Evolutionary conservation across 1,140 invertebrate genomes (phyloP), one percentile per base, ranked within the genome.

Genomic region (Papilio dardanus): DNA sequence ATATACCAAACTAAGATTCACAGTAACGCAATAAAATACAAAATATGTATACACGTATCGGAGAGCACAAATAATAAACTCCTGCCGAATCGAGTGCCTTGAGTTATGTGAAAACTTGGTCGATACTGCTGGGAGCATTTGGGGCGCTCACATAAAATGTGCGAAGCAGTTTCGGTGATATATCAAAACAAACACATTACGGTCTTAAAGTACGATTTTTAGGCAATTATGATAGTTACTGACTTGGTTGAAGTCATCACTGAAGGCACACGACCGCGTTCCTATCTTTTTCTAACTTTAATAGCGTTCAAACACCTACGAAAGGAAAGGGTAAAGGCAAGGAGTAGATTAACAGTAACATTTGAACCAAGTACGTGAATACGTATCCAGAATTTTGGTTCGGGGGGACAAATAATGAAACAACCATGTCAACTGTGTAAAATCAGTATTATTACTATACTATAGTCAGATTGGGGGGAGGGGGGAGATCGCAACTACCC

Each of bases 91-190:
- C 90, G 90, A 91, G 87, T 91, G 87, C 84, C 80, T 81, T 92
- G 88, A 92, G 83, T 91, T 92, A 91, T 92, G 90, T 85, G 87
- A 78, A 92, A 92, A 92, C 83, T 92, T 92, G 84, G 62, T 74
- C 87, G 85, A 89, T 86, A 81, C 80, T 77, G 81, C 79, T 77
- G 76, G 76, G 81, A 79, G 81, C 81, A 76, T 77, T 81, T 74
- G 74, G 77, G 62, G 74, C 81, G 58, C 7, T 62, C 77, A 85
- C 75, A 30, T 86, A 88, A 79, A 80, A 42, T 74, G 35, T 62
- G 76, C 77, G 66, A 82, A 84, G 81, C 58, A 37, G 66, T 68
- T 35, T 35, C 66, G 33, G 66, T 14, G 76, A 33, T 76, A 71
- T 73, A 31, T 31, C 21, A 35, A 50, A 21, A 71, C 54, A 31